Evolutionary conservation across 2,888 invertebrate species (phyloP), one percentile per base, ranked within the genome.

Genomic region (Prenolepis imparis): DNA sequence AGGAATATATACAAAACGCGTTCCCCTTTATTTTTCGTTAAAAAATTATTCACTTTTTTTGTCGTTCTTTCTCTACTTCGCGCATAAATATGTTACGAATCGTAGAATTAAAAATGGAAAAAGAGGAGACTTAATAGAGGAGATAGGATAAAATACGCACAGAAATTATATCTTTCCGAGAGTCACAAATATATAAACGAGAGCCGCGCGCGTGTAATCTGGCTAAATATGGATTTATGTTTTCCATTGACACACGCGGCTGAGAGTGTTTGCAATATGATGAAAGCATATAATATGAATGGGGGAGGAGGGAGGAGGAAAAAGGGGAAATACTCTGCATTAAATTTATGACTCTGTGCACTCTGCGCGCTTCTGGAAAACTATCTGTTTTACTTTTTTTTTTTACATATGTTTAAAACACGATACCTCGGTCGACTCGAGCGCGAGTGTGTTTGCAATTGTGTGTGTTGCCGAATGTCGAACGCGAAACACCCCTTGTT

Each of bases 171-270:
- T 70, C 72, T 70, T 64, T n/a, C 77, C 52, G 52, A 21, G 66
- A 74, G 74, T 68, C 82, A 75, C 74, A 68, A 83, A 68, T 80
- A 66, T 75, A 70, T 80, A 83, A 80, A 86, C 82, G 84, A 85
- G 83, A 84, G 72, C 55, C 82, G 86, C 78, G 86, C 78, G 68
- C 66, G 87, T 88, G 87, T 87, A 89, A 89, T 89, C 88, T 86
- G 86, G 88, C 70, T 83, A 88, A 88, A 88, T 87, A 86, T 87
- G 88, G 83, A 87, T 89, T 88, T 89, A 80, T 80, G 82, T 86
- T 86, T 88, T 89, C 70, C 84, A 87, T 88, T 87, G 87, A 82
- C 78, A 82, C 78, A 67, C 63, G 52, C 78, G 28, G 77, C 80
- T 61, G 84, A 59, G 66, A 59, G 66, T 70, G 82, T 55, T 73